Evolutionary conservation across 2,797 vertebrate species (phyloP).

Genomic region (Dipus sagitta): DNA sequence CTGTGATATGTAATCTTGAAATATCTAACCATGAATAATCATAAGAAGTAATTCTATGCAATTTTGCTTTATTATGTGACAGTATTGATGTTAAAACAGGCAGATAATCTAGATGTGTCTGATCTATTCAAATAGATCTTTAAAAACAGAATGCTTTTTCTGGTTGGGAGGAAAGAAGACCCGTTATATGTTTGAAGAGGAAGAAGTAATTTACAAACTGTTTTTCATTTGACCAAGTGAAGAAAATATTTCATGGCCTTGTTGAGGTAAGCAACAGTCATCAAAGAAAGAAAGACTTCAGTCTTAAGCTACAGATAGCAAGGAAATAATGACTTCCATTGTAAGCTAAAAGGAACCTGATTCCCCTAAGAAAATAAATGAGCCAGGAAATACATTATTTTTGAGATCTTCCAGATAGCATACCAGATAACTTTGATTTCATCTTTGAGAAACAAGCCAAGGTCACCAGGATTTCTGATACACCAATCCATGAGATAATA

Average conservation of each 20-base stretch:
- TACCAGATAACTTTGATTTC: neutral
- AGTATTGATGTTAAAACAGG: too few species aligned
- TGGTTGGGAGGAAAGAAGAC: neutral
- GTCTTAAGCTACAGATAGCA: neutral
- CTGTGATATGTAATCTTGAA: too few species aligned
- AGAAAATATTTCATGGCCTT: neutral
- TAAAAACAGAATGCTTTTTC: too few species aligned
- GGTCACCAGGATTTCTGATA: neutral
- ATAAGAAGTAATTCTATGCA: too few species aligned
- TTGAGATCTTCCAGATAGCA: neutral
- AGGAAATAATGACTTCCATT: neutral
- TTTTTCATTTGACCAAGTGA: neutral
- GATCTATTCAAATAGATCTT: too few species aligned
- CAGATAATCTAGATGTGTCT: too few species aligned
- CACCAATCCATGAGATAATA: neutral
- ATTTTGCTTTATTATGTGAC: too few species aligned
- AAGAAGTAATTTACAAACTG: neutral
- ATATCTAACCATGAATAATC: too few species aligned
- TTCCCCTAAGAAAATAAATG: neutral
- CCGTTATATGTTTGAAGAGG: neutral
- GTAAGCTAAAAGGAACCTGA: neutral
- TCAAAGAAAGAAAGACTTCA: neutral
- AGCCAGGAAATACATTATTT: neutral
- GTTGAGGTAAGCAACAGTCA: neutral
- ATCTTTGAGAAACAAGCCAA: too few species aligned